Percentiles rank a stretch among this genome's conserved stretches.
Evolutionary conservation across 1,140 invertebrate genomes (phyloP).

Genomic region (Hycleus phaleratus): DNA sequence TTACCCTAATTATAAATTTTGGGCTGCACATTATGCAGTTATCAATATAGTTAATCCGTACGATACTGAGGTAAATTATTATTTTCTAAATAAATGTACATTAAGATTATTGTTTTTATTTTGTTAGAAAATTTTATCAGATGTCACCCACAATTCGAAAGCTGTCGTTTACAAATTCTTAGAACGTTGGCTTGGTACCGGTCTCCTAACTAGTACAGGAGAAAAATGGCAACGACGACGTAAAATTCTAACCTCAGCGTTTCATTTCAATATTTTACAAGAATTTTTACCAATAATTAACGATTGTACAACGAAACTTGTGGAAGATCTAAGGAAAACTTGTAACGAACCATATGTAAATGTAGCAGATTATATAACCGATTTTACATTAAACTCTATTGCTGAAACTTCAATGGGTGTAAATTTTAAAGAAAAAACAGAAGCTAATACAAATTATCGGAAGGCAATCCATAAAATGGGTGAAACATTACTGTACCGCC

Average conservation of each 20-base stretch:
- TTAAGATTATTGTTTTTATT: neutral
- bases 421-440: slow-evolving; percentile 52
- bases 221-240: slow-evolving; percentile 57
- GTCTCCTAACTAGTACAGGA: slow-evolving; percentile 34
- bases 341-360: neutral
- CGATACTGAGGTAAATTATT: neutral
- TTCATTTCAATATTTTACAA: slow-evolving; percentile 68
- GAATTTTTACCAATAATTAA: slow-evolving; percentile 63
- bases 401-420: slow-evolving; percentile 76
- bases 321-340: slow-evolving; percentile 31
- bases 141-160: neutral
- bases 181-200: slow-evolving; percentile 18
- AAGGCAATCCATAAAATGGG: slow-evolving; percentile 44
- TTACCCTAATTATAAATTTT: slow-evolving; percentile 1
- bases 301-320: slow-evolving; percentile 51
- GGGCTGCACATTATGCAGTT: neutral
- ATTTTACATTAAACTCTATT: slow-evolving; percentile 15
- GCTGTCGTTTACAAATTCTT: slow-evolving; percentile 12
- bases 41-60: slow-evolving; percentile 1
- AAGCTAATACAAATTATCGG: slow-evolving; percentile 54
- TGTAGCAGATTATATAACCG: slow-evolving; percentile 4
- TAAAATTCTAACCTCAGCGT: slow-evolving; percentile 66
- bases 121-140: slow-evolving; percentile 3
- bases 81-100: neutral
- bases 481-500: slow-evolving; percentile 41